Evolutionary conservation across 2,888 invertebrate genomes (phyloP), one percentile per base, ranked within the genome.

Genomic region (Andricus curvator): DNA sequence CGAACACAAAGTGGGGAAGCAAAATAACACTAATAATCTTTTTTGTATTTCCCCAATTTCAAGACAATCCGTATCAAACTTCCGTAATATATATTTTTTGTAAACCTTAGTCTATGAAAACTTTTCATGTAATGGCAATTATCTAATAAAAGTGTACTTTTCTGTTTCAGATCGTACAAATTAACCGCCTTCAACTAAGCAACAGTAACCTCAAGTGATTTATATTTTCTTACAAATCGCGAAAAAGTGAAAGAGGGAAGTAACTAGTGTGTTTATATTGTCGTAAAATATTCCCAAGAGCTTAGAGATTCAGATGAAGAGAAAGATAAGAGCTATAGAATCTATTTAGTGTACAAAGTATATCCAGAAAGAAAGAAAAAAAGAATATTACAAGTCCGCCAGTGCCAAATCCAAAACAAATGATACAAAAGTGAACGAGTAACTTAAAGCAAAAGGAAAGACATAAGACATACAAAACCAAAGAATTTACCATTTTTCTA

Each of bases 151-250:
- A 62, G 48, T 77, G 81, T 78, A 68, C 82, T 80, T 80, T 81
- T 85, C 70, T 90, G 90, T 92, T 93, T 81, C 92, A 93, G 92
- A 92, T 92, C 92, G 92, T 93, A 93, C 92, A 93, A 93, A 93
- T 92, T 91, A 92, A 92, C 90, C 92, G 92, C 92, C 92, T 93
- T 93, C 92, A 82, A 92, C 92, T 90, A 92, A 93, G 92, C 92
- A 92, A 92, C 91, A 90, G 92, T 92, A 92, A 93, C 93, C 92
- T 92, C 93, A 92, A 93, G 92, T 92, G 93, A 93, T 92, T 92
- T 93, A 91, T 93, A 93, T 93, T 92, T 93, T 92, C 92, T 91
- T 93, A 93, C 91, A 89, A 91, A 90, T 88, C 88, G 88, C 88
- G 84, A 82, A 37, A 33, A 33, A 78, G 67, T 56, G 67, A 22